Percentiles rank a stretch among this genome's conserved stretches.
Evolutionary conservation across 2,113 vertebrate genomes (phyloP).

Genomic region (Oncorhynchus gorbuscha): DNA sequence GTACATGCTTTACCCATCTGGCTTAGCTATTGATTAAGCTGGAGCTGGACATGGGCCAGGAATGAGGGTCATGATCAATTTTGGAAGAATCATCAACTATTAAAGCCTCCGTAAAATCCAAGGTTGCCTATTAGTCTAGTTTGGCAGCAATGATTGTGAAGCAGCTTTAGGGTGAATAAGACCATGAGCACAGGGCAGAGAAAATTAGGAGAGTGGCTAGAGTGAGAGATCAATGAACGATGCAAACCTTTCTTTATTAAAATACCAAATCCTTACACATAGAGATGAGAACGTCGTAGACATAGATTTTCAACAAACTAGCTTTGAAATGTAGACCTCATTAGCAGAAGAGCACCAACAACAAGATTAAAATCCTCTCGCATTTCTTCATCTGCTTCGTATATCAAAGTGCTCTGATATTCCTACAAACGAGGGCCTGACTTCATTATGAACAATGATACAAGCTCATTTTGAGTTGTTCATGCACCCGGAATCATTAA

Average conservation of each 20-base stretch:
- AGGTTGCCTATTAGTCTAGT: not conserved
- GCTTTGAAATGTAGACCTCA: constrained; percentile 15
- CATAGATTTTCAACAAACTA: constrained; percentile 12
- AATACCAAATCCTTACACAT: constrained; percentile 10
- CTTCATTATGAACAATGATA: constrained; percentile 22
- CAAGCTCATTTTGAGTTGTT: not conserved
- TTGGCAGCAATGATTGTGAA: not conserved
- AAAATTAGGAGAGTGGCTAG: not conserved
- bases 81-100: not conserved
- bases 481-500: constrained; percentile 19
- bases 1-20: not conserved
- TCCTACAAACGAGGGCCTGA: not conserved
- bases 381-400: constrained; percentile 12
- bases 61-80: not conserved
- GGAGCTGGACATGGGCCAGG: not conserved
- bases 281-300: constrained; percentile 2
- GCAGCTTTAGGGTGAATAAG: not conserved
- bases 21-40: not conserved
- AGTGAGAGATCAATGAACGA: not conserved
- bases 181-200: not conserved
- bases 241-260: constrained; percentile 5
- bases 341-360: constrained; percentile 27
- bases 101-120: not conserved
- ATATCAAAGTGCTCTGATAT: constrained; percentile 20
- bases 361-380: constrained; percentile 13